A percentile compares a stretch with the other conserved stretches of the same genome.
Evolutionary conservation across 1,140 invertebrate genomes (phyloP).

Genomic region (Lineus longissimus): DNA sequence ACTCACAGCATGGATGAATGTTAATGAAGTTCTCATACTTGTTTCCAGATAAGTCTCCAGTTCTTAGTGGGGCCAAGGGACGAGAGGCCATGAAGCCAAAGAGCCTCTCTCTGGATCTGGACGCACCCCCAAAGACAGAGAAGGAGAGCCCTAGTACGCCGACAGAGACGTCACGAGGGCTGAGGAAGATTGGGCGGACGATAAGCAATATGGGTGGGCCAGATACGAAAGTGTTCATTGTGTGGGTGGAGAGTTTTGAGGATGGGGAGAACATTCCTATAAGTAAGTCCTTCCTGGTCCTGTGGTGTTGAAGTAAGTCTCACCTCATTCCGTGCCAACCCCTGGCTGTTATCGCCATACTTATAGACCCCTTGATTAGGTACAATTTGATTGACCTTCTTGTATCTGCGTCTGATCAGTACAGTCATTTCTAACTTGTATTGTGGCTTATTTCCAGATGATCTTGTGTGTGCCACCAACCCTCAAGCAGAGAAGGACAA

Average conservation of each 20-base stretch:
- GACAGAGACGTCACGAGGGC: constrained; percentile 20
- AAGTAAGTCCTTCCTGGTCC: constrained; percentile 56
- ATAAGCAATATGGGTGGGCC: constrained; percentile 26
- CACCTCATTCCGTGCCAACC: neutral
- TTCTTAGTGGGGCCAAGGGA: neutral
- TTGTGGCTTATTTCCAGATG: constrained; percentile 59
- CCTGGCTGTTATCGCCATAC: neutral
- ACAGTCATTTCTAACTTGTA: no score
- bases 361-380: neutral
- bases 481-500: neutral
- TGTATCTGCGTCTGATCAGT: no score
- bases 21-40: no score
- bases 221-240: constrained; percentile 78
- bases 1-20: no score
- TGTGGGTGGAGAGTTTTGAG: constrained; percentile 93
- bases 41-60: neutral
- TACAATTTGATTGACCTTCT: no score
- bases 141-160: constrained; percentile 34
- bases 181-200: neutral
- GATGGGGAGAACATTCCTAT: constrained; percentile 86
- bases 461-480: constrained; percentile 67
- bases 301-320: neutral
- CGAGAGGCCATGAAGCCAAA: constrained; percentile 34
- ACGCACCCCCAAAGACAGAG: constrained; percentile 21
- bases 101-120: constrained; percentile 39